Base-by-base conservation (phyloP, 1,140 invertebrate species). In the Calliopsis andreniformis region DNA sequence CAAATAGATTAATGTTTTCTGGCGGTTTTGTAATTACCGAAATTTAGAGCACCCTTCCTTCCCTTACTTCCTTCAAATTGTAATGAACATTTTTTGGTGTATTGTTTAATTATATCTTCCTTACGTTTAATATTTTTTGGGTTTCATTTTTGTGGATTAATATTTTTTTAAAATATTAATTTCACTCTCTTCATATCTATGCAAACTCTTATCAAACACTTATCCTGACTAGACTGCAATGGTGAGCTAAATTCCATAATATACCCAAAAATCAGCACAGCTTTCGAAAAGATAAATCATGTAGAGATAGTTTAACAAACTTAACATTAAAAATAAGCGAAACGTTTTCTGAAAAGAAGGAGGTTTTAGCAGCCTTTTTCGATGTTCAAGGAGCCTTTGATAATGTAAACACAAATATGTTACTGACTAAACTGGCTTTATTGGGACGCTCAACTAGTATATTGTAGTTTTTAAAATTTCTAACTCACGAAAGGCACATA, bases 121-220 rank as follows among this genome's bases (percentile, higher is more conserved):
- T n/a, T n/a, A n/a, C n/a, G n/a, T n/a, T n/a, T n/a, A n/a, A n/a
- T n/a, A n/a, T n/a, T n/a, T n/a, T n/a, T n/a, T n/a, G n/a, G n/a
- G n/a, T n/a, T n/a, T n/a, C n/a, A n/a, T n/a, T n/a, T n/a, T n/a
- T n/a, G n/a, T n/a, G n/a, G n/a, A n/a, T n/a, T n/a, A n/a, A n/a
- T n/a, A n/a, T n/a, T n/a, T n/a, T n/a, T n/a, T n/a, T n/a, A n/a
- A n/a, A n/a, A n/a, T n/a, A 10, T 63, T 68, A 4, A 76, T 77
- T 7, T 68, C 69, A 6, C 25, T 73, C 1, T 58, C 73, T n/a
- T 80, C 79, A 7, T 80, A 67, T 59, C 0, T 64, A 2, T 53
- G 62, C 20, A 78, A 81, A 75, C 16, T 78, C 5, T 76, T 76
- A n/a, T 47, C 64, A 81, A 67, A 30, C 66, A 1, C 47, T 81